Conservation (phyloP, 30 jellyfish, hydroid and myxozoan genomes). For the Chrysaora quinquecirrha region DNA sequence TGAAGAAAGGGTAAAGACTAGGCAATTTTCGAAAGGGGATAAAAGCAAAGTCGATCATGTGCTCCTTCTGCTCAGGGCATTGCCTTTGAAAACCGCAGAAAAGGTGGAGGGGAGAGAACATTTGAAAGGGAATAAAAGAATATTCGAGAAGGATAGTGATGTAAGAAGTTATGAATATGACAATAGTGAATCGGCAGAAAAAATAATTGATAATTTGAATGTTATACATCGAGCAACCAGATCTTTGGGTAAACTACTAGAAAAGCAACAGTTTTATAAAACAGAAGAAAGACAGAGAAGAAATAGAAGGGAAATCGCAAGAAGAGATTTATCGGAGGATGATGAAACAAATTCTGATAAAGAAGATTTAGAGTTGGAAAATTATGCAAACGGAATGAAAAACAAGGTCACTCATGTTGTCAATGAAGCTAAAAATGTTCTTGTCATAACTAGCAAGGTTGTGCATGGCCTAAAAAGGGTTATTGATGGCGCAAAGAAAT, state of each 20-base stretch:
- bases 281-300: not conserved
- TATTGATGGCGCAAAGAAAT: slow-evolving; percentile 71
- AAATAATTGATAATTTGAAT: not conserved
- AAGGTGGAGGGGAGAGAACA: not conserved
- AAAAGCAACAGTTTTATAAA: not conserved
- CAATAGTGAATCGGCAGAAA: too few relatives aligned
- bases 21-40: not conserved
- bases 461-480: slow-evolving; percentile 81
- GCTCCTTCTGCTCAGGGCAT: not conserved
- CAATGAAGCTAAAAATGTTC: slow-evolving; percentile 76
- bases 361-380: not conserved
- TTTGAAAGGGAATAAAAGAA: not conserved
- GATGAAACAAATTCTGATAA: slow-evolving; percentile 1
- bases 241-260: not conserved
- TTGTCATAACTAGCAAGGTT: slow-evolving; percentile 66
- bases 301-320: not conserved
- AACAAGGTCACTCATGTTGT: slow-evolving; percentile 74
- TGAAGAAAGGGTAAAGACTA: not conserved
- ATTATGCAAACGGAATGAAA: slow-evolving; percentile 31
- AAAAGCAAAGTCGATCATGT: slow-evolving; percentile 17
- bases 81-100: too few relatives aligned
- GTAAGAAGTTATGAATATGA: too few relatives aligned
- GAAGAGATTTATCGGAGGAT: slow-evolving; percentile 8
- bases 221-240: not conserved
- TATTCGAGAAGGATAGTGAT: too few relatives aligned